Evolutionary conservation across 2,888 invertebrate species (phyloP), one percentile per base, ranked within the genome.

Genomic region (Ditula angustiorana): DNA sequence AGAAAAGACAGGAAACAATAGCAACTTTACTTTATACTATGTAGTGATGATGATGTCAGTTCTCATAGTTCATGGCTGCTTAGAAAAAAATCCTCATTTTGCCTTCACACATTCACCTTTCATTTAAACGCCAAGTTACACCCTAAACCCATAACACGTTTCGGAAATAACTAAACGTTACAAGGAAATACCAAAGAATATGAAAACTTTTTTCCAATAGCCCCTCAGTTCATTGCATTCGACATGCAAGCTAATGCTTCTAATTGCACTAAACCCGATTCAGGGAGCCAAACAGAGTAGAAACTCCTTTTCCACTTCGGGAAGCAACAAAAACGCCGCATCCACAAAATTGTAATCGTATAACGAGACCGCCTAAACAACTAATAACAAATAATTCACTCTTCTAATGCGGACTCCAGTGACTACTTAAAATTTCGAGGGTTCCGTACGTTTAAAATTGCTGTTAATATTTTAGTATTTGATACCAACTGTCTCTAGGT

Each of bases 211-310:
- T 24, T 33, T 55, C 66, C 57, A 69, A 70, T 62, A 53, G 52
- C 74, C 78, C 79, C 71, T 68, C 72, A 74, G 74, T 71, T 75
- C 74, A 74, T 73, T 75, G 81, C 73, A 60, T 71, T 65, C 73
- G 66, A 74, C 74, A 83, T 77, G 80, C 80, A 82, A 83, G 73
- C 70, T 77, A 82, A 78, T 80, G 71, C 81, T 74, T 77, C 82
- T 90, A 91, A 90, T 90, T 88, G 85, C 79, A 80, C 81, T 72
- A 85, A 88, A 90, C 87, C 86, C 85, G 74, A 82, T 91, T 89
- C 82, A 85, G 81, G 78, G 67, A 74, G 72, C 66, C 74, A 83
- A 86, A 71, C 88, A 85, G 86, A 69, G 87, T 79, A 86, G 85
- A 90, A 89, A 85, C 81, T 82, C 72, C 79, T 80, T 85, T 86